Evolutionary conservation across 1,140 invertebrate genomes (phyloP).

Genomic region (Papilio dardanus): DNA sequence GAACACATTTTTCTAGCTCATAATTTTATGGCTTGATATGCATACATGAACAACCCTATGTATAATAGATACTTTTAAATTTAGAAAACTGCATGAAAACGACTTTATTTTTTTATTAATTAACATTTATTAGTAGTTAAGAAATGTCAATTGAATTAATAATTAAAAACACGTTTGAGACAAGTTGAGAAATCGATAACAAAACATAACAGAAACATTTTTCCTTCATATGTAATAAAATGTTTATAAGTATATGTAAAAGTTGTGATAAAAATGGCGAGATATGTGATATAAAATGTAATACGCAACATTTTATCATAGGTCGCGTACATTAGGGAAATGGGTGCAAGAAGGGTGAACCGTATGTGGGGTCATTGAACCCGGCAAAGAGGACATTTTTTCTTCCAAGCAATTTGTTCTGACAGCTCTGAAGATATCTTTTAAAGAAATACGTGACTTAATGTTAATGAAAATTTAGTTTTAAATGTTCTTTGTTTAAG

Average conservation of each 20-base stretch:
- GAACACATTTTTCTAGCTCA: not conserved
- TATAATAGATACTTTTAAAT: no score
- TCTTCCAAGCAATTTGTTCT: slow-evolving; percentile 55
- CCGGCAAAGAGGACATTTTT: slow-evolving; percentile 48
- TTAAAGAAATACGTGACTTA: slow-evolving; percentile 47
- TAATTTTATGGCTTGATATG: not conserved
- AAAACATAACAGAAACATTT: not conserved
- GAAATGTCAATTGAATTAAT: no score
- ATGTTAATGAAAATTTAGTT: not conserved
- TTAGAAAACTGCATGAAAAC: no score
- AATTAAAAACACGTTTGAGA: no score
- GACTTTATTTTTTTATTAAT: not conserved
- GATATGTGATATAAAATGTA: slow-evolving; percentile 33
- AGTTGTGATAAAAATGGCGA: slow-evolving; percentile 28
- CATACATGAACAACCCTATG: not conserved
- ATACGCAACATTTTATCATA: slow-evolving; percentile 47
- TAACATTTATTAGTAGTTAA: no score
- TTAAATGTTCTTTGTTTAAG: not conserved
- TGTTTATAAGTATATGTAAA: not conserved
- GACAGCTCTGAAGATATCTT: slow-evolving; percentile 52
- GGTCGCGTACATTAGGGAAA: slow-evolving; percentile 61
- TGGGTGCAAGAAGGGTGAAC: slow-evolving; percentile 54
- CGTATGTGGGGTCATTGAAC: slow-evolving; percentile 61
- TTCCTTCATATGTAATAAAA: not conserved
- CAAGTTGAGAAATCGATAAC: not conserved